Base-by-base conservation (phyloP, 2,888 invertebrate species). In the Podotricha telesiphe region DNA sequence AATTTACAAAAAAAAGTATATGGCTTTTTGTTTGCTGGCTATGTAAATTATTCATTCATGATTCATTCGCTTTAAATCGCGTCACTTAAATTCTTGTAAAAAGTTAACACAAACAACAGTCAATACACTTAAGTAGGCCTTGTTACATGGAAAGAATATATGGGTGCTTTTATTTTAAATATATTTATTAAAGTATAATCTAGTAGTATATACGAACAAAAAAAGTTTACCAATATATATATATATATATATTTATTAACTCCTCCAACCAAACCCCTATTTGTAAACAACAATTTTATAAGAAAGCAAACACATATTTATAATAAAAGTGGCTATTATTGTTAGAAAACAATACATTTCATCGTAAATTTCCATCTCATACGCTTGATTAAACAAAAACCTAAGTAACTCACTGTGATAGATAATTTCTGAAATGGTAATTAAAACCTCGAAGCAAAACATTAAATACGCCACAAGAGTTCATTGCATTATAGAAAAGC, bases 1-100 rank as follows among this genome's bases (percentile, higher is more conserved):
- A n/a, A n/a, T n/a, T n/a, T n/a, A n/a, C n/a, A n/a, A n/a, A 28
- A 28, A 28, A 28, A 28, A 28, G 28, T 37, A 6, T 37, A 37
- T n/a, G 10, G 37, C 10, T 10, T 37, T 67, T 55, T 51, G 59
- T 55, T 66, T 65, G 47, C 34, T 50, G 65, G 53, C 50, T 68
- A 68, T 67, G 66, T 56, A 48, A 56, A 56, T 67, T 82, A 84
- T 82, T 82, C 81, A 80, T 73, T 74, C 69, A 76, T 86, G 87
- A 87, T 76, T 87, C 86, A 87, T 77, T 76, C 77, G 73, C 79
- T 80, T 74, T 86, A 82, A 81, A 74, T 85, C 82, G 77, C 84
- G 82, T 76, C 74, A 74, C 68, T 72, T 65, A 72, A 65, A 64
- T 45, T 69, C 58, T 50, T 67, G 58, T 65, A 59, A 68, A 65